Percentiles rank a stretch among this genome's conserved stretches.
phyloP scores from a whole-genome alignment of 2,888 invertebrate species.

The Nineta flava region DNA sequence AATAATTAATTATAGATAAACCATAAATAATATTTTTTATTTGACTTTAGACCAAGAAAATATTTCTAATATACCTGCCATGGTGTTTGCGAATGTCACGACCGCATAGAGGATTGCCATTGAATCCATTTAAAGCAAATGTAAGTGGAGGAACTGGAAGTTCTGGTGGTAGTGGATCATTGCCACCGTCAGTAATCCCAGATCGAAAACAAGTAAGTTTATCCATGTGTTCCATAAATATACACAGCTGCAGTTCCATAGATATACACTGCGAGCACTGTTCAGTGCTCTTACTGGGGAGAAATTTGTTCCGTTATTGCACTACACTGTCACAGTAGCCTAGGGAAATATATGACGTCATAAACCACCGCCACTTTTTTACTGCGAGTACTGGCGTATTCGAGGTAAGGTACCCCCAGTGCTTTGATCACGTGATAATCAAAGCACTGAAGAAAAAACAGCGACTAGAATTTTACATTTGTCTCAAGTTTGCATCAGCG shows the following conservation, averaged over 20 bases:
- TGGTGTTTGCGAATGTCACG: slow-evolving; percentile 90
- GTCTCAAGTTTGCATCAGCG: too few relatives aligned
- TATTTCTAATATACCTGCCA: slow-evolving; percentile 95
- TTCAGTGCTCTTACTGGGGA: too few relatives aligned
- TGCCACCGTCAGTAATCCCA: slow-evolving; percentile 29
- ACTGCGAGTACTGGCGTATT: too few relatives aligned
- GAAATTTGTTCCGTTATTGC: too few relatives aligned
- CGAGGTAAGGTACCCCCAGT: not conserved
- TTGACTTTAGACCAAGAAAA: slow-evolving; percentile 6
- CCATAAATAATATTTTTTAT: not conserved
- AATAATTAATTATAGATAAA: not conserved
- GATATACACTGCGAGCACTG: not conserved
- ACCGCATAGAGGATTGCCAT: slow-evolving; percentile 31
- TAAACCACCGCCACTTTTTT: too few relatives aligned
- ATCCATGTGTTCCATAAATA: too few relatives aligned
- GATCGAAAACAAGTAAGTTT: slow-evolving; percentile 21
- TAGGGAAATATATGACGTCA: too few relatives aligned
- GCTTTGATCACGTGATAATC: not conserved
- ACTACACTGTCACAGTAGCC: too few relatives aligned
- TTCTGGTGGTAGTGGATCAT: slow-evolving; percentile 35
- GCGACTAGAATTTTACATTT: too few relatives aligned
- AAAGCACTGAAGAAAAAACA: too few relatives aligned
- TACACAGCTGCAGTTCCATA: not conserved
- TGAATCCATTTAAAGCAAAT: slow-evolving; percentile 5
- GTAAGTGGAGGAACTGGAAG: slow-evolving; percentile 14